phyloP scores from a whole-genome alignment of 2,888 invertebrate genomes.

The Trichacis sp. region DNA sequence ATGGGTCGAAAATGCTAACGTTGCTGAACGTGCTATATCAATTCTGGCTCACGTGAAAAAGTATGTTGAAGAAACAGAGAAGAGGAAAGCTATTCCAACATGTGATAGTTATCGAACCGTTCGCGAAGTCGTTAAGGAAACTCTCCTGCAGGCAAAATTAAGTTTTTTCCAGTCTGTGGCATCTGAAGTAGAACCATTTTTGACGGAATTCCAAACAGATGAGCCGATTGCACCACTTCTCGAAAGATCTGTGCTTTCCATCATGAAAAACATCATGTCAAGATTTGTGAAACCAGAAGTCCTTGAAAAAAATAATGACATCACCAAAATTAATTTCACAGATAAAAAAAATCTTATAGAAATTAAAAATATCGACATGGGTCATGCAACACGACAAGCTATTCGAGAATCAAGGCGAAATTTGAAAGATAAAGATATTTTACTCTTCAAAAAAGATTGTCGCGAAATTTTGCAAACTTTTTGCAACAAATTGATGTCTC shows the following conservation, averaged over 20 bases:
- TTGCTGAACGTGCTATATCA: conserved; percentile 33
- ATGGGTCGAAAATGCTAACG: conserved; percentile 48
- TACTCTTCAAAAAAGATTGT: conserved; percentile 13
- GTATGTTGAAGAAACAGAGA: conserved; percentile 32
- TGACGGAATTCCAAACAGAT: conserved; percentile 39
- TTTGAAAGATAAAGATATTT: conserved; percentile 21
- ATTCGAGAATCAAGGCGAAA: not conserved
- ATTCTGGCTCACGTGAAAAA: conserved; percentile 36
- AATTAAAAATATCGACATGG: conserved; percentile 15
- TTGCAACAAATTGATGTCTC: conserved; percentile 11
- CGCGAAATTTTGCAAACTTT: conserved; percentile 15
- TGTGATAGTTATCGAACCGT: conserved; percentile 34
- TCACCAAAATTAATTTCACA: conserved; percentile 13
- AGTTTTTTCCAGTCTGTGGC: conserved; percentile 37
- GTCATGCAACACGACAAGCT: conserved; percentile 16
- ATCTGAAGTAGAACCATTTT: conserved; percentile 37
- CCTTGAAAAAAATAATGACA: conserved; percentile 2
- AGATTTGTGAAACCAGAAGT: conserved; percentile 24
- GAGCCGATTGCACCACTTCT: conserved; percentile 34
- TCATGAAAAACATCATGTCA: conserved; percentile 9
- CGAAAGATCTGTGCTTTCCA: conserved; percentile 9
- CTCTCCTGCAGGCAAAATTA: conserved; percentile 31
- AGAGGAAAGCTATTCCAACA: conserved; percentile 10
- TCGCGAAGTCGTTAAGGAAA: conserved; percentile 14
- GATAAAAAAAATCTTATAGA: too few relatives aligned